Evolutionary conservation across 2,888 invertebrate genomes (phyloP).

Genomic region (Drosophila maculinotata): DNA sequence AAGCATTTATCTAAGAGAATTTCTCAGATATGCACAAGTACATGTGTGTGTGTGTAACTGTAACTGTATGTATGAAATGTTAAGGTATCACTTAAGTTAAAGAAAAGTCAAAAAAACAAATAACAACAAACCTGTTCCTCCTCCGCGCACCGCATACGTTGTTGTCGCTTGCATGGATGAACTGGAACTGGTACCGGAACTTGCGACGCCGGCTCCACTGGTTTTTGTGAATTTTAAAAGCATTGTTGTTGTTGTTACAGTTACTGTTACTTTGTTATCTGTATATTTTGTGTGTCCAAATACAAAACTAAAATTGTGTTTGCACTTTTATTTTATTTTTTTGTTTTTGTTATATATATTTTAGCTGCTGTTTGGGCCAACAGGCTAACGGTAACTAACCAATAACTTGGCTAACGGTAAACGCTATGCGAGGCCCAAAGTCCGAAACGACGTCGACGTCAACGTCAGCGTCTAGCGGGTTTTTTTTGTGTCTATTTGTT

Average conservation of each 20-base stretch:
- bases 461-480: slow-evolving; percentile 36
- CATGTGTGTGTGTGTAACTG: neutral
- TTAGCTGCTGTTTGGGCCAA: slow-evolving; percentile 21
- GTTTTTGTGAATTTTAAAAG: slow-evolving; percentile 81
- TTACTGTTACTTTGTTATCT: slow-evolving; percentile 24
- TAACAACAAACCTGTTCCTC: slow-evolving; percentile 80
- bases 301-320: slow-evolving; percentile 19
- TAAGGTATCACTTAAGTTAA: neutral
- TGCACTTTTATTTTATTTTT: slow-evolving; percentile 23
- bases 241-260: slow-evolving; percentile 63
- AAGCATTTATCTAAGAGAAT: slow-evolving; percentile 3
- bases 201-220: slow-evolving; percentile 72
- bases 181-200: slow-evolving; percentile 67
- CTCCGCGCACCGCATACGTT: slow-evolving; percentile 72
- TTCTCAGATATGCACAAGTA: neutral
- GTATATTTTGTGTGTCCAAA: slow-evolving; percentile 6
- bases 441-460: slow-evolving; percentile 55
- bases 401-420: slow-evolving; percentile 33
- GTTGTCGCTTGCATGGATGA: slow-evolving; percentile 69
- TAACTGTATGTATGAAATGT: neutral
- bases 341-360: slow-evolving; percentile 10
- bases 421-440: no score
- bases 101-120: slow-evolving; percentile 15
- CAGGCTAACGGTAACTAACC: slow-evolving; percentile 36
- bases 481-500: slow-evolving; percentile 58